A percentile compares a stretch with the other conserved stretches of the same genome.
Evolutionary conservation across 1,140 invertebrate species (phyloP).

Genomic region (Dendrolimus kikuchii): DNA sequence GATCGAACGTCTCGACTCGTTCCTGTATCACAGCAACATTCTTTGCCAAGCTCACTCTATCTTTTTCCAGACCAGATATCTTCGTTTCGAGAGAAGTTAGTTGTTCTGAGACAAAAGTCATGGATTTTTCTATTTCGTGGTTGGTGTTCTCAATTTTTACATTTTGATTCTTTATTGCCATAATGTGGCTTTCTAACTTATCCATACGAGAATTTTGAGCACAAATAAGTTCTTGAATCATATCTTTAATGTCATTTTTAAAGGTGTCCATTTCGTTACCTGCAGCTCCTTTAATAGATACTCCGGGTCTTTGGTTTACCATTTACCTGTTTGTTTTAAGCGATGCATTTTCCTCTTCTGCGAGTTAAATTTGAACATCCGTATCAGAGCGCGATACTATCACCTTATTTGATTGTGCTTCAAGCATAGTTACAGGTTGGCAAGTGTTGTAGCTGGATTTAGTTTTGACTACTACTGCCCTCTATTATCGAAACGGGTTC

Average conservation of each 20-base stretch:
- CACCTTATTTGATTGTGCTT: background rate
- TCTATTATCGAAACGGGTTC: too few species aligned
- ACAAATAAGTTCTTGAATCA: background rate
- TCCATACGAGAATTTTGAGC: background rate
- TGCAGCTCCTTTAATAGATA: background rate
- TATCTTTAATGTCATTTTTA: constrained; percentile 1
- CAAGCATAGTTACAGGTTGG: background rate
- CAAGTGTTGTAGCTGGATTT: too few species aligned
- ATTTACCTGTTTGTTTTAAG: background rate
- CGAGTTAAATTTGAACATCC: background rate
- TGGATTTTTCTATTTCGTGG: constrained; percentile 2
- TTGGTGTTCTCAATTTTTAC: constrained; percentile 1
- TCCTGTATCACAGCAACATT: background rate
- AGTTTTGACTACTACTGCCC: too few species aligned
- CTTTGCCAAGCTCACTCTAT: background rate
- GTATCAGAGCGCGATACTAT: background rate
- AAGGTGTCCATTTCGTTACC: background rate
- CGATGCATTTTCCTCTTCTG: background rate
- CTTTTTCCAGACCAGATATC: background rate
- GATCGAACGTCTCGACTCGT: background rate
- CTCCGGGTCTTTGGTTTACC: background rate
- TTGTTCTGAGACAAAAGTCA: constrained; percentile 1
- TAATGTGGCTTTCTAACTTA: constrained; percentile 1
- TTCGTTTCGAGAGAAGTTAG: background rate
- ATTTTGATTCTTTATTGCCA: background rate